Conservation (phyloP, 2,113 vertebrate species). For the Pseudonaja textilis region DNA sequence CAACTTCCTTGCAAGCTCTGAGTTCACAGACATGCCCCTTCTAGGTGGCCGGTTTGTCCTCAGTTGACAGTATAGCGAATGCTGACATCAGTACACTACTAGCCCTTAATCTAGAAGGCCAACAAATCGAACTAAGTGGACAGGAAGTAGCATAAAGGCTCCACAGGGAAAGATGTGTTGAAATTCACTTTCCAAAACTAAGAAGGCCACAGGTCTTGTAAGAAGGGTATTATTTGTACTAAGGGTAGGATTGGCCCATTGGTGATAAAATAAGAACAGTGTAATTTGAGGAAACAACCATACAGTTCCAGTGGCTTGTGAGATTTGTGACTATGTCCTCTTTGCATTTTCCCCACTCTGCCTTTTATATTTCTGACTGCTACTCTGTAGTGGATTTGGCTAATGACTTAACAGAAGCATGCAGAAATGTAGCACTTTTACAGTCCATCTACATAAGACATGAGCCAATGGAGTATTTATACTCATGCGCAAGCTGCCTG, state of each 20-base stretch:
- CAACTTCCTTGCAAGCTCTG: neutral
- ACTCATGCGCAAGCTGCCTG: constrained; percentile 11
- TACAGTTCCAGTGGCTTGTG: neutral
- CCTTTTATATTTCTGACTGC: constrained; percentile 7
- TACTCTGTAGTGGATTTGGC: neutral
- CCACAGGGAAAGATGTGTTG: neutral
- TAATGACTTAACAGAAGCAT: neutral
- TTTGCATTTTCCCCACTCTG: neutral
- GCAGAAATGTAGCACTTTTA: neutral
- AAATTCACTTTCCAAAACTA: neutral
- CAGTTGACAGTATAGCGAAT: neutral
- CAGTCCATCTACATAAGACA: neutral
- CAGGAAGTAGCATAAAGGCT: neutral
- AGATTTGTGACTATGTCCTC: neutral
- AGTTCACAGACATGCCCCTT: neutral
- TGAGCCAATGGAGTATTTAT: neutral
- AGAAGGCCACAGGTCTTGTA: neutral
- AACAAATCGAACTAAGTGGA: neutral
- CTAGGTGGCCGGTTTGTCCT: neutral
- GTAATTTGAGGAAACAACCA: neutral
- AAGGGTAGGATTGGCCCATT: neutral
- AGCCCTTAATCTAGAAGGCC: neutral
- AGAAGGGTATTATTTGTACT: neutral
- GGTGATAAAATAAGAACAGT: neutral
- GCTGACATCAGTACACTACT: neutral